Evolutionary conservation across 2,113 vertebrate species (phyloP).

Genomic region (Lepidothrix coronata): DNA sequence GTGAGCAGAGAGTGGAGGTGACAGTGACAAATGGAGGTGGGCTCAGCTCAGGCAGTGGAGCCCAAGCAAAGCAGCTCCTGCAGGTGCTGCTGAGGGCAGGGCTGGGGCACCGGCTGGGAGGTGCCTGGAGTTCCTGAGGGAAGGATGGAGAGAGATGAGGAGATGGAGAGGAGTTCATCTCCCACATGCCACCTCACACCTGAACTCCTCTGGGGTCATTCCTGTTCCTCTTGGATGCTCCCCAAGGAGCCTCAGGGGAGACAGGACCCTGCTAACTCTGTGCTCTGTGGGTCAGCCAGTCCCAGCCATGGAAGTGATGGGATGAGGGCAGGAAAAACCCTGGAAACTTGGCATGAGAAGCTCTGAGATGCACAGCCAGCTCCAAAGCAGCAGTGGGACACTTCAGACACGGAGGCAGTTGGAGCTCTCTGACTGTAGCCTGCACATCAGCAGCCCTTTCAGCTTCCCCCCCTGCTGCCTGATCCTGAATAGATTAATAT

Average conservation of each 20-base stretch:
- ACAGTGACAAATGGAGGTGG: slow-evolving; percentile 7
- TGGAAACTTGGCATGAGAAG: background rate
- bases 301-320: background rate
- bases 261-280: background rate
- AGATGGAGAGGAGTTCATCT: background rate
- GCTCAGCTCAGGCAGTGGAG: background rate
- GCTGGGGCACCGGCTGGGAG: background rate
- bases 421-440: background rate
- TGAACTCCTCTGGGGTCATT: background rate
- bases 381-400: background rate
- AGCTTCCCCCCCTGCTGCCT: background rate
- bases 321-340: background rate
- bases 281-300: background rate
- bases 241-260: background rate
- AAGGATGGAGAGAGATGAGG: background rate
- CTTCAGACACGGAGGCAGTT: background rate
- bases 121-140: background rate
- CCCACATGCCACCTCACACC: background rate
- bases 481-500: background rate
- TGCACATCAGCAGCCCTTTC: background rate
- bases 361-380: background rate
- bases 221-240: background rate
- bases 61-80: background rate
- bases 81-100: background rate
- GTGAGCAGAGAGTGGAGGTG: background rate